Evolutionary conservation across 1,140 invertebrate species (phyloP).

Genomic region (Lanistes nyassanus): DNA sequence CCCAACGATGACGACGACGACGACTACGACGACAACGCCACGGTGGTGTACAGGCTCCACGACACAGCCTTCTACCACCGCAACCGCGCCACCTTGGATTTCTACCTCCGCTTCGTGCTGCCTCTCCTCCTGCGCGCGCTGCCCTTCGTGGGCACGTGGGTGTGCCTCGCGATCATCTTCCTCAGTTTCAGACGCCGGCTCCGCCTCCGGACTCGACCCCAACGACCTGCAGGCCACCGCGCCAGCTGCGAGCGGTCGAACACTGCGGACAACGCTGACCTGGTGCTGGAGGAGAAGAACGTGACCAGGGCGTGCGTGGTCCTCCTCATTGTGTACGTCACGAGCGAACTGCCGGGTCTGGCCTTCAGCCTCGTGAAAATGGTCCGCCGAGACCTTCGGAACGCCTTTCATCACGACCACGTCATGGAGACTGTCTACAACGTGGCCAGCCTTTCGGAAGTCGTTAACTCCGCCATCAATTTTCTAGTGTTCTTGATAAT

Average conservation of each 20-base stretch:
- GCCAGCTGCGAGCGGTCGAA: neutral
- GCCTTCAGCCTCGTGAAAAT: neutral
- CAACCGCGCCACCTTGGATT: constrained; percentile 5
- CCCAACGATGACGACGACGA: neutral
- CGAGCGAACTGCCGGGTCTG: constrained; percentile 1
- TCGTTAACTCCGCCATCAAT: constrained; percentile 7
- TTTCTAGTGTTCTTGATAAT: constrained; percentile 14
- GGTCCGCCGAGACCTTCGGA: neutral
- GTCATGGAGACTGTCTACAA: neutral
- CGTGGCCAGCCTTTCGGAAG: neutral
- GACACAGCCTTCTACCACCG: constrained; percentile 9
- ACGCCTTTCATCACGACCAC: neutral
- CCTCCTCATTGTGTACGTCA: neutral
- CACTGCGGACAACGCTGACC: constrained; percentile 8
- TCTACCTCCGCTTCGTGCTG: constrained; percentile 16
- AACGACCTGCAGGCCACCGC: neutral
- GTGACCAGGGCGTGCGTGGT: neutral
- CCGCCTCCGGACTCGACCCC: neutral
- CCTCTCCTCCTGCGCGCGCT: constrained; percentile 3
- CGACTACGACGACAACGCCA: neutral
- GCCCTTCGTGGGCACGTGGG: constrained; percentile 6
- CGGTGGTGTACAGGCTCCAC: neutral
- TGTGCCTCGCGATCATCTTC: constrained; percentile 14
- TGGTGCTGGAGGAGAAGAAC: constrained; percentile 16
- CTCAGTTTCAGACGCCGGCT: constrained; percentile 15